These are phyloP conservation scores for Varecia variegata DNA, from an alignment of 2,797 vertebrate genomes.

Conservation along the genomic window DNA sequence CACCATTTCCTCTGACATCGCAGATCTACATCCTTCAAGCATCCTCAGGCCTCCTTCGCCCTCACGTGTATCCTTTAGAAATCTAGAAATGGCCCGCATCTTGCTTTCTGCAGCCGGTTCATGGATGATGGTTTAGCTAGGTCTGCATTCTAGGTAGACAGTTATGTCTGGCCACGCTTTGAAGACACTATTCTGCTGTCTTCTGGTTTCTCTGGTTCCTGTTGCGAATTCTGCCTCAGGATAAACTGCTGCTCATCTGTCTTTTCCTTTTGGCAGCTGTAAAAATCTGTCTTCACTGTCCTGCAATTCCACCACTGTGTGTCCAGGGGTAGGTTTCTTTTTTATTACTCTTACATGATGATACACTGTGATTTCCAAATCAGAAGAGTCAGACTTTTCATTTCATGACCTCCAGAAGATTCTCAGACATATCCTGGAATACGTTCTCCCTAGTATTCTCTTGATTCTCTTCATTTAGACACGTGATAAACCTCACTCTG, in stretches of 20 bases:
- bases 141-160: neutral
- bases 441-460: neutral
- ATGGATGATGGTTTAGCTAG: neutral
- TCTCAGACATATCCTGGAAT: neutral
- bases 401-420: neutral
- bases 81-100: neutral
- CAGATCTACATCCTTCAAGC: neutral
- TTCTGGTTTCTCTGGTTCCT: neutral
- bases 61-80: neutral
- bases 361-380: too few species aligned
- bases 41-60: neutral
- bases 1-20: neutral
- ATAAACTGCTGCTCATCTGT: neutral
- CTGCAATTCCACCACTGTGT: neutral
- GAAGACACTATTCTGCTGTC: neutral
- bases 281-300: neutral
- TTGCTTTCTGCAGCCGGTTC: accelerated
- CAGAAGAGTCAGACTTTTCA: neutral
- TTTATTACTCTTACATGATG: neutral
- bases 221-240: neutral
- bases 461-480: neutral
- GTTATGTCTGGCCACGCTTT: neutral
- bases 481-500: neutral
- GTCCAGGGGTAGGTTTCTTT: neutral
- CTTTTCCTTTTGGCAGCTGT: neutral